Base-by-base conservation (phyloP, 2,113 vertebrate species). In the Toxostoma redivivum region DNA sequence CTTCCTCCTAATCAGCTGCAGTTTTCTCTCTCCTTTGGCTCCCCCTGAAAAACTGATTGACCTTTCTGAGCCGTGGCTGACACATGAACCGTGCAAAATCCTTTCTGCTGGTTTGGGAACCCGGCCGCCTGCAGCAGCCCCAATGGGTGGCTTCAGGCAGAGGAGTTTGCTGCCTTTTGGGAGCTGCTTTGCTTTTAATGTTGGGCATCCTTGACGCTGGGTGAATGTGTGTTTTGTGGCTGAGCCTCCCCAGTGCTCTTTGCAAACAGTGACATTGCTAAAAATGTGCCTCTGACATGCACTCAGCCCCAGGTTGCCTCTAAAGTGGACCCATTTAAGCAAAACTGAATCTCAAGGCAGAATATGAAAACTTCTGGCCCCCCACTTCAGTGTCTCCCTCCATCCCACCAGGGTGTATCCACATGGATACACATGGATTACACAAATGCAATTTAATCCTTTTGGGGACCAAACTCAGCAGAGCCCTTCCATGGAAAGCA, bases 71-170 rank as follows among this genome's bases (percentile, higher is more conserved):
- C 88, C 64, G 48, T 21, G 90, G 57, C 93, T 96, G 94, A 95
- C 88, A 93, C 86, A 69, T 79, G 92, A 97, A 93, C 95, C 88
- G 5, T 96, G 94, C 60, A 81, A 96, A 97, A 97, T 94, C 88
- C 67, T 90, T 88, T 94, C 93, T 86, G 21, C 89, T 88, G 66
- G 66, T 60, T 94, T 77, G 90, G 91, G 92, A 95, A n/a, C 71
- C 20, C 0, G 5, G 42, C 74, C 0, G 67, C 92, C 78, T 44
- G 81, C 58, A 90, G 81, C 85, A 85, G 87, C 50, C 66, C 48
- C 33, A 70, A 90, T 50, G 58, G 71, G 87, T 88, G 92, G 71
- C 90, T 85, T 58, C 51, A 1, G 24, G 81, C 93, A 81, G 47
- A 44, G 0, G 20, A 31, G 28, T 76, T 76, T 54, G 38, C 53